Conservation (phyloP, 2,797 vertebrate species). For the Intellagama lesueurii region DNA sequence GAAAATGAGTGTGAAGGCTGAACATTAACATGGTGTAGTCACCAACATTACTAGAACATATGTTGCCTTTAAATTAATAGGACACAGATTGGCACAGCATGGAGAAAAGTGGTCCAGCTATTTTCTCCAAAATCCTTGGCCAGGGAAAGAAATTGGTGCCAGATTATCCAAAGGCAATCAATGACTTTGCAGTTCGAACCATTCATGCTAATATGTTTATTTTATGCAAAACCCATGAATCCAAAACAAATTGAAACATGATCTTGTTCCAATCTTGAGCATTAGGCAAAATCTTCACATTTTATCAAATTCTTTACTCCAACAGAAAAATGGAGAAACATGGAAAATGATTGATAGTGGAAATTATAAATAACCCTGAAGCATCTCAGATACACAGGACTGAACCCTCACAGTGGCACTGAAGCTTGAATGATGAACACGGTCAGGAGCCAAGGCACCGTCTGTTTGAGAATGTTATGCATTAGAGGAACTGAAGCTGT, state of each 20-base stretch:
- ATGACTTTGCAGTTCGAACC: conserved; percentile 5
- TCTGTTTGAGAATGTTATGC: conserved; percentile 14
- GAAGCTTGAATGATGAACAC: conserved; percentile 9
- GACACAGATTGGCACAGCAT: conserved; percentile 12
- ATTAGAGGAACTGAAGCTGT: background rate
- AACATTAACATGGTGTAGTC: background rate
- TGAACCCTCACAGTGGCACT: background rate
- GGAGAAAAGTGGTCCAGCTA: background rate
- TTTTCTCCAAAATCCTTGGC: conserved; percentile 34
- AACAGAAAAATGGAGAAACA: background rate
- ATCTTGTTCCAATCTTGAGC: background rate
- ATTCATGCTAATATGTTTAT: conserved; percentile 30
- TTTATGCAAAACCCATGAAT: conserved; percentile 18
- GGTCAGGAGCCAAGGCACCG: background rate
- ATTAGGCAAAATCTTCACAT: background rate
- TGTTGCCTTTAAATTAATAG: background rate
- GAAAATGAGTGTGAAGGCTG: background rate
- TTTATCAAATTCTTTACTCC: background rate
- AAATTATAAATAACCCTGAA: conserved; percentile 16
- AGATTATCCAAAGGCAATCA: background rate
- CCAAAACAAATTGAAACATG: conserved; percentile 49
- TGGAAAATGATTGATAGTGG: background rate
- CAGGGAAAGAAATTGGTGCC: conserved; percentile 42
- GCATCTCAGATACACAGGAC: background rate
- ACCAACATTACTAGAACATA: background rate